These are phyloP conservation scores for Sipunculus nudus DNA, from an alignment of 2,888 invertebrate genomes.

Conservation along the genomic window DNA sequence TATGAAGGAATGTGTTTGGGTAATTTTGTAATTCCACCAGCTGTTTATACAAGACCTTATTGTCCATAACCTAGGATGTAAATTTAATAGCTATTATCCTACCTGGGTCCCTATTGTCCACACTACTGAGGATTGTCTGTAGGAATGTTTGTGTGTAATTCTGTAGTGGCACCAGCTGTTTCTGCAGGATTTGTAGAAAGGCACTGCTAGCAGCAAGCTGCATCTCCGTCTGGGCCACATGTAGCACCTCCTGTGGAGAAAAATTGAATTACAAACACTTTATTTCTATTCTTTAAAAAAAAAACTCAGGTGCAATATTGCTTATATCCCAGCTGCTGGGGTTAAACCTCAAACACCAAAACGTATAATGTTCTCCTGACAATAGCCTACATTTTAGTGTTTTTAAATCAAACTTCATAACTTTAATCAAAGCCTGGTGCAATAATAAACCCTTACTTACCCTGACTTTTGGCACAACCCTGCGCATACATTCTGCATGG, in stretches of 20 bases:
- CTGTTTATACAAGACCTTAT: conserved; percentile 62
- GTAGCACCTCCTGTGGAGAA: conserved; percentile 65
- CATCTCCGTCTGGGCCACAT: conserved; percentile 63
- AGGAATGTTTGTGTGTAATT: conserved; percentile 73
- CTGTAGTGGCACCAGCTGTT: conserved; percentile 65
- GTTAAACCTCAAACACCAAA: too few relatives aligned
- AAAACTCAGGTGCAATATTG: too few relatives aligned
- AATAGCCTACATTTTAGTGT: too few relatives aligned
- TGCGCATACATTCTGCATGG: conserved; percentile 63
- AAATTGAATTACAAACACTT: too few relatives aligned
- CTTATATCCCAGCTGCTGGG: too few relatives aligned
- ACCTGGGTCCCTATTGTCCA: conserved; percentile 73
- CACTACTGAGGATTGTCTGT: conserved; percentile 71
- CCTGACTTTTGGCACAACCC: conserved; percentile 64
- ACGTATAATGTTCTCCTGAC: too few relatives aligned
- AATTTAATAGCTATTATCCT: too few relatives aligned
- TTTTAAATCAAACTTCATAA: too few relatives aligned
- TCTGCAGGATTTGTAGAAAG: conserved; percentile 63
- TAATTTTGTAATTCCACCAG: conserved; percentile 69
- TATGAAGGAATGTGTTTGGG: conserved; percentile 72
- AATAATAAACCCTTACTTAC: too few relatives aligned
- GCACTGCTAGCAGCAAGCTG: conserved; percentile 62
- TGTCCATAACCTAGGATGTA: too few relatives aligned
- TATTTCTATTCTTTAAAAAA: too few relatives aligned
- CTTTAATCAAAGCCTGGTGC: too few relatives aligned